Conservation (phyloP, 2,113 vertebrate genomes). For the Chloroceryle aenea region DNA sequence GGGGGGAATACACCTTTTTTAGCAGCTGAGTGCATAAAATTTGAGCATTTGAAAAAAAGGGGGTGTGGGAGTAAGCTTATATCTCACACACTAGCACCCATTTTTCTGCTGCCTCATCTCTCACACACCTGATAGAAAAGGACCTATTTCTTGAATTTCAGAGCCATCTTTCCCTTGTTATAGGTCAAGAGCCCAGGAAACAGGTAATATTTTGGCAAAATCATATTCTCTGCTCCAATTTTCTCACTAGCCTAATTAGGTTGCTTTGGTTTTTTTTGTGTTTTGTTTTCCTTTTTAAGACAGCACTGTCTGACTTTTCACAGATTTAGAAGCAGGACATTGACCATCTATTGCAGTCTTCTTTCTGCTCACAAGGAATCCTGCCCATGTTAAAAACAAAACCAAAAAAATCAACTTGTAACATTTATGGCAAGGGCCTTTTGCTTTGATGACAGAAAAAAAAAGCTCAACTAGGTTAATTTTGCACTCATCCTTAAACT, state of each 20-base stretch:
- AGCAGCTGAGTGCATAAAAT: not conserved
- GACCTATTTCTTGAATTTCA: not conserved
- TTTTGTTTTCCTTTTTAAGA: rapidly evolving
- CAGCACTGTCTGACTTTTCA: not conserved
- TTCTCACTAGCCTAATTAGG: not conserved
- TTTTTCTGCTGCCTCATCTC: not conserved
- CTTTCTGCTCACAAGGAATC: not conserved
- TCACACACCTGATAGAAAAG: not conserved
- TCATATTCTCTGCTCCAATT: not conserved
- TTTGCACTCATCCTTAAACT: not conserved
- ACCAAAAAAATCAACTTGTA: not conserved
- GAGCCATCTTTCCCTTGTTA: not conserved
- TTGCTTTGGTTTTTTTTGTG: too few relatives aligned
- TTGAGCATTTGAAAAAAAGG: not conserved
- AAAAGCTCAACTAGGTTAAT: not conserved
- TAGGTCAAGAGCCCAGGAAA: not conserved
- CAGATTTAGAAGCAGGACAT: not conserved
- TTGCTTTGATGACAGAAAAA: not conserved
- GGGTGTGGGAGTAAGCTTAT: rapidly evolving
- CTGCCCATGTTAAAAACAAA: not conserved
- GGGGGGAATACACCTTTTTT: not conserved
- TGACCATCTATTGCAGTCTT: not conserved
- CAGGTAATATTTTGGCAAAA: not conserved
- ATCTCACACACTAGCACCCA: not conserved
- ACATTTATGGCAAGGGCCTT: not conserved